Evolutionary conservation across 2,113 vertebrate species (phyloP).

Genomic region (Brienomyrus brachyistius): DNA sequence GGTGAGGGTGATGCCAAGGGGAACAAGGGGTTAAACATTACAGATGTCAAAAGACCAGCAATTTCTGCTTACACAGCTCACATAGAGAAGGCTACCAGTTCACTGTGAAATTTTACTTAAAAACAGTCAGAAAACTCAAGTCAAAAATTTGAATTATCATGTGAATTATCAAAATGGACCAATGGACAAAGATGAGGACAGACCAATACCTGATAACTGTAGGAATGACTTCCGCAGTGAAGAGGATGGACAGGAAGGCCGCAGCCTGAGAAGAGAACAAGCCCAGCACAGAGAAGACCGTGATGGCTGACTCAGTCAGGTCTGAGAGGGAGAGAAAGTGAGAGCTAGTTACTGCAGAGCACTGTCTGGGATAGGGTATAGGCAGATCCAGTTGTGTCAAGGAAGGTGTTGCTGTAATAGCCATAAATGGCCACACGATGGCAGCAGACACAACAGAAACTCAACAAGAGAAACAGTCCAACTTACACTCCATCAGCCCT

Average conservation of each 20-base stretch:
- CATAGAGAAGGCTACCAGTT: neutral
- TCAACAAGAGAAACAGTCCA: neutral
- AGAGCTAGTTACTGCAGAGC: neutral
- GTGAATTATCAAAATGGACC: too few species aligned
- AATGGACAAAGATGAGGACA: neutral
- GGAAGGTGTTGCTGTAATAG: neutral
- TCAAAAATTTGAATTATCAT: neutral
- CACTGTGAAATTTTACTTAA: neutral
- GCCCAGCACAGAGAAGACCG: slow-evolving; percentile 75
- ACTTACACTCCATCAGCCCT: slow-evolving; percentile 79
- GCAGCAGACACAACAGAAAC: neutral
- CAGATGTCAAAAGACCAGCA: neutral
- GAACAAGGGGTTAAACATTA: neutral
- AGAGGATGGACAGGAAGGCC: slow-evolving; percentile 72
- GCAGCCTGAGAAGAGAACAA: slow-evolving; percentile 79
- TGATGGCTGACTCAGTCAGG: slow-evolving; percentile 72
- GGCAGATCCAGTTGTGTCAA: neutral
- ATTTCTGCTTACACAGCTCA: neutral
- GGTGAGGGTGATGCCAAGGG: neutral
- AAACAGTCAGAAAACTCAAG: neutral
- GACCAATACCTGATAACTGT: slow-evolving; percentile 71
- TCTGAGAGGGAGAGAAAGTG: slow-evolving; percentile 47
- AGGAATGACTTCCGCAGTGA: slow-evolving; percentile 78
- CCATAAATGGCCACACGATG: neutral
- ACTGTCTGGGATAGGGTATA: neutral